Percentiles rank a stretch among this genome's conserved stretches.
Evolutionary conservation across 2,888 invertebrate genomes (phyloP).

Genomic region (Chaitophorus viminalis): DNA sequence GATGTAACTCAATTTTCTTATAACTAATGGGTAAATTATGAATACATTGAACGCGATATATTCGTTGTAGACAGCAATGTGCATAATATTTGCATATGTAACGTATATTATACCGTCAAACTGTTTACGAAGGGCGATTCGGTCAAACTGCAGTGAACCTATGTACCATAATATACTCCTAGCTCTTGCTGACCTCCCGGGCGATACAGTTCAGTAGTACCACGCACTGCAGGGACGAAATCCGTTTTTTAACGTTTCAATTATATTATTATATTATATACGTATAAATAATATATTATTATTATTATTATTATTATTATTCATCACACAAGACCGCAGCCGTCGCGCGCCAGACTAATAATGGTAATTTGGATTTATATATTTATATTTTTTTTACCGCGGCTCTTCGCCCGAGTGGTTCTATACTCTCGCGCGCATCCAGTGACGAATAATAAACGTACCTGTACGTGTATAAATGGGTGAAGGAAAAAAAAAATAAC

Average conservation of each 20-base stretch:
- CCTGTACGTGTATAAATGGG: neutral
- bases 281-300: no score
- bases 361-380: neutral
- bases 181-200: no score
- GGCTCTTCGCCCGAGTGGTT: constrained; percentile 51
- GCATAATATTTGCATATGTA: no score
- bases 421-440: neutral
- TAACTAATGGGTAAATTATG: no score
- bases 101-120: no score
- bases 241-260: neutral
- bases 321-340: neutral
- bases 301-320: neutral
- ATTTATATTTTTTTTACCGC: neutral
- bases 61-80: no score
- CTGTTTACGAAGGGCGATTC: no score
- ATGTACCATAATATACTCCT: no score
- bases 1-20: no score
- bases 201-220: no score
- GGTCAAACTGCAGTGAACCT: no score
- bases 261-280: neutral
- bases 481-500: neutral
- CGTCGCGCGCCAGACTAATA: neutral
- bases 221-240: neutral
- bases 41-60: no score
- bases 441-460: constrained; percentile 4